These are phyloP conservation scores for Eidolon dupreanum DNA, from an alignment of 2,797 vertebrate species.

Conservation along the genomic window DNA sequence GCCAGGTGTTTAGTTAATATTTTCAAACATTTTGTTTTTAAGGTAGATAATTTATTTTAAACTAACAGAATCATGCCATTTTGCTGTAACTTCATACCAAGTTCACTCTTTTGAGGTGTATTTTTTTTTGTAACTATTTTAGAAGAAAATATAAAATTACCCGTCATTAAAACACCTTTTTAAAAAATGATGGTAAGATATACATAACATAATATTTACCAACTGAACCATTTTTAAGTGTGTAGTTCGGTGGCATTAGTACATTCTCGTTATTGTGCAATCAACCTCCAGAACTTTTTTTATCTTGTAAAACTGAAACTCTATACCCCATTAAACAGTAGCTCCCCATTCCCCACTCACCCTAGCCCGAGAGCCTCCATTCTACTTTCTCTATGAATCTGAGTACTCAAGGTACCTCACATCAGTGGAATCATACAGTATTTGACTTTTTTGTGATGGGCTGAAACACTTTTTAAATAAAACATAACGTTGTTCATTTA, in stretches of 20 bases:
- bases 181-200: not conserved
- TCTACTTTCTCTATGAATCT: not conserved
- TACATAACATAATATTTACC: not conserved
- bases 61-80: not conserved
- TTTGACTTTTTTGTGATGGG: not conserved
- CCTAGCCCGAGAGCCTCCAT: not conserved
- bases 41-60: not conserved
- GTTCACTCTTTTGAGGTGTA: not conserved
- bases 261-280: not conserved
- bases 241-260: not conserved
- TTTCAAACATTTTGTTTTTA: not conserved
- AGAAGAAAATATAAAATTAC: not conserved
- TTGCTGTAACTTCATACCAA: not conserved
- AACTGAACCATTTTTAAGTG: not conserved
- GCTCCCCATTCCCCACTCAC: not conserved
- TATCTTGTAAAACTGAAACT: not conserved
- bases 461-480: not conserved
- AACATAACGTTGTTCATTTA: not conserved
- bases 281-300: not conserved
- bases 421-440: not conserved
- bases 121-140: constrained; percentile 6
- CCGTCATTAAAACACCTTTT: constrained; percentile 23
- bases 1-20: not conserved
- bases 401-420: not conserved
- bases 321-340: not conserved